These are phyloP conservation scores for Cephus spinipes DNA, from an alignment of 2,888 invertebrate species.

Conservation along the genomic window DNA sequence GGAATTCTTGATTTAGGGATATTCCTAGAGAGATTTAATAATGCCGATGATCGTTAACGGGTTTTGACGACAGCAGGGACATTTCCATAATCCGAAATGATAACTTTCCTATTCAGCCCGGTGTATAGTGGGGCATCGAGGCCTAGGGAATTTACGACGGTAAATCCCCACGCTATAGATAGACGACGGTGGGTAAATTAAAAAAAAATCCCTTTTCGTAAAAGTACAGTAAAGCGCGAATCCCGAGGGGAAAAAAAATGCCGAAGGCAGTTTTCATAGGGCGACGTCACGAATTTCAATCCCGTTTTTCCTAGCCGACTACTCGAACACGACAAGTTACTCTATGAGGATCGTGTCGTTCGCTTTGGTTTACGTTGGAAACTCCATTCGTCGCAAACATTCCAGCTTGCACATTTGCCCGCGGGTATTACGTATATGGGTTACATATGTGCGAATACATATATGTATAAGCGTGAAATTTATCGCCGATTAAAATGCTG, in stretches of 20 bases:
- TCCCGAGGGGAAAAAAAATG: neutral
- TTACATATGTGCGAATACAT: neutral
- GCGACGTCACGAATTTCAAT: neutral
- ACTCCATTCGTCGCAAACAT: neutral
- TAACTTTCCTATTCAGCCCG: neutral
- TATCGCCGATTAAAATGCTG: slow-evolving; percentile 5
- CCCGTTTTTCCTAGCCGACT: neutral
- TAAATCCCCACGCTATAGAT: neutral
- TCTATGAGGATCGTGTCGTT: slow-evolving; percentile 26
- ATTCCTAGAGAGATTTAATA: neutral
- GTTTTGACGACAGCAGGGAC: neutral
- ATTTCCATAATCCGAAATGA: neutral
- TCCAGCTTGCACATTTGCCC: neutral
- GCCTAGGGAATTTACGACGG: neutral
- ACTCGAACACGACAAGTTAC: slow-evolving; percentile 31
- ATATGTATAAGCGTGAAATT: neutral
- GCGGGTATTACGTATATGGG: neutral
- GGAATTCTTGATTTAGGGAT: neutral
- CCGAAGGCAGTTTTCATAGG: neutral
- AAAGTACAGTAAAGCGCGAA: neutral
- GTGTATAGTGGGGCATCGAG: neutral
- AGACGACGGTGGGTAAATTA: neutral
- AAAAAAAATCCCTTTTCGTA: neutral
- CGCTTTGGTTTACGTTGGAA: slow-evolving; percentile 19
- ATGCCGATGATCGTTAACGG: neutral